phyloP scores from a whole-genome alignment of 2,113 vertebrate species.

The Percina caprodes region DNA sequence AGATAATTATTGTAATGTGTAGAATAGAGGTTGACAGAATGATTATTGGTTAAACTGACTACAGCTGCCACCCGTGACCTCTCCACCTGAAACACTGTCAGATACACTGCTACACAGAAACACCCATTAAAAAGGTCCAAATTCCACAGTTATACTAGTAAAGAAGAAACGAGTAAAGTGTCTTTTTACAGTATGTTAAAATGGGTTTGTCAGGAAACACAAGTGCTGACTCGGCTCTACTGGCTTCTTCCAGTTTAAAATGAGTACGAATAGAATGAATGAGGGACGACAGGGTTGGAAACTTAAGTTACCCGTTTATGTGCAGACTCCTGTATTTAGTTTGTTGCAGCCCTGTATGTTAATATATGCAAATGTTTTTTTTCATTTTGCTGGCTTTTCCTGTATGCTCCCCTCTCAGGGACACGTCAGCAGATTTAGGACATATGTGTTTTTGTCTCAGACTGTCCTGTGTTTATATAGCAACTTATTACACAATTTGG shows the following conservation, averaged over 20 bases:
- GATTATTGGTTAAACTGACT: not conserved
- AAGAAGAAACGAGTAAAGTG: conserved; percentile 41
- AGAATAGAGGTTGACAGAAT: not conserved
- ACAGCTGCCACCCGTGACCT: not conserved
- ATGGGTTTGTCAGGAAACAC: conserved; percentile 59
- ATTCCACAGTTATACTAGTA: conserved; percentile 11
- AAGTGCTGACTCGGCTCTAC: conserved; percentile 44
- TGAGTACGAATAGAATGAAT: not conserved
- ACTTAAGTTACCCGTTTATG: not conserved
- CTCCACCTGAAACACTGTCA: not conserved
- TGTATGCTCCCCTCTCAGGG: conserved; percentile 11
- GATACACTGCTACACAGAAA: not conserved
- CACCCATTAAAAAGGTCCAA: conserved; percentile 14
- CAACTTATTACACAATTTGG: not conserved
- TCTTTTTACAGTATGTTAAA: conserved; percentile 48
- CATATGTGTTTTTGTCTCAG: conserved; percentile 8
- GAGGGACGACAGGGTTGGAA: conserved; percentile 2
- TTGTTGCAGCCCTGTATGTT: not conserved
- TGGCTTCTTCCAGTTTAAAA: conserved; percentile 3
- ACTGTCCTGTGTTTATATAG: conserved; percentile 14
- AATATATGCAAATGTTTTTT: conserved; percentile 2
- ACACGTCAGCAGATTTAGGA: conserved; percentile 33
- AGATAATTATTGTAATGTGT: not conserved
- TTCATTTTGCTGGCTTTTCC: conserved; percentile 3
- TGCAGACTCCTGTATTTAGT: not conserved